These are phyloP conservation scores for Drosophila mayaguana DNA, from an alignment of 2,888 invertebrate genomes.

Conservation along the genomic window DNA sequence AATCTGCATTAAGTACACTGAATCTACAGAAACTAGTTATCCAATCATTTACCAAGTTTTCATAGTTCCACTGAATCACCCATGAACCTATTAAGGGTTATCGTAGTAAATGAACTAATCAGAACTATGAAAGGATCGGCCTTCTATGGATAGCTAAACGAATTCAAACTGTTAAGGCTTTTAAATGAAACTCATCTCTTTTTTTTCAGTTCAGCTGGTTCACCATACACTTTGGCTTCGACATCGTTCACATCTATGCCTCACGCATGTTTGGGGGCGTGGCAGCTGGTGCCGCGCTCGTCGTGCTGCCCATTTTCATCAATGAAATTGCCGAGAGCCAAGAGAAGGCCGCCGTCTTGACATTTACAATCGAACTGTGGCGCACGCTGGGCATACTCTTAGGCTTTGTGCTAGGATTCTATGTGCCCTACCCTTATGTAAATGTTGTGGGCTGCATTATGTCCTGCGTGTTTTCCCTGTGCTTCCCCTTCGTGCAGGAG, in stretches of 20 bases:
- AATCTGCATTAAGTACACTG: neutral
- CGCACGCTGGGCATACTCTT: conserved; percentile 76
- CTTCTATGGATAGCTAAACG: neutral
- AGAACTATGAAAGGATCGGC: neutral
- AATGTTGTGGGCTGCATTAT: conserved; percentile 69
- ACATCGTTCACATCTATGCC: conserved; percentile 79
- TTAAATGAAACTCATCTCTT: neutral
- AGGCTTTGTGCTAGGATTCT: conserved; percentile 74
- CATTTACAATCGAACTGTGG: conserved; percentile 72
- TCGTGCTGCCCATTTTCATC: conserved; percentile 80
- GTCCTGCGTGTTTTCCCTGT: conserved; percentile 74
- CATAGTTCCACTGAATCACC: too few species aligned
- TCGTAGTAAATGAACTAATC: neutral
- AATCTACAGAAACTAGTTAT: too few species aligned
- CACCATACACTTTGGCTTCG: conserved; percentile 80
- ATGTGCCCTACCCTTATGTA: conserved; percentile 63
- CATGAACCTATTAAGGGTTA: too few species aligned
- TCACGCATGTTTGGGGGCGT: conserved; percentile 80
- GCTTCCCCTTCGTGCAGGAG: conserved; percentile 83
- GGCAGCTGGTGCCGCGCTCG: conserved; percentile 78
- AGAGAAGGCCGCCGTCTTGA: conserved; percentile 67
- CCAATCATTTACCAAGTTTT: too few species aligned
- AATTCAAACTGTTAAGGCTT: neutral
- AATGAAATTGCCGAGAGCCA: conserved; percentile 76
- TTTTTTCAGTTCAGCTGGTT: conserved; percentile 76